phyloP scores from a whole-genome alignment of 1,140 invertebrate species.

The Drosophila rhopaloa region DNA sequence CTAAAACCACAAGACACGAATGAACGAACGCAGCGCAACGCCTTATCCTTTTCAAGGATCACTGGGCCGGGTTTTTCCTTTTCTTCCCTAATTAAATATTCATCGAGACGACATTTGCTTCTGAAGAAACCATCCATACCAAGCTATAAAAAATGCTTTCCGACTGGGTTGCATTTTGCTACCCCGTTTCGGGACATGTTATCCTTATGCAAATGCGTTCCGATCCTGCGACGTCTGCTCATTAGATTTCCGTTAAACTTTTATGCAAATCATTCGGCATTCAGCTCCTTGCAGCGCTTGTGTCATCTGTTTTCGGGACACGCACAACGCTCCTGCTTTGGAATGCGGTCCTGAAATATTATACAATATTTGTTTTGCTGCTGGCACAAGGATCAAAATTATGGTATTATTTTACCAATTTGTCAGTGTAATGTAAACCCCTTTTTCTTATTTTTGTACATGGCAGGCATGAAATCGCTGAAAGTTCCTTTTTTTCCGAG shows the following conservation, averaged over 20 bases:
- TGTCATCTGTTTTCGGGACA: constrained; percentile 66
- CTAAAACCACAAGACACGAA: constrained; percentile 59
- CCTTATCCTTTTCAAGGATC: constrained; percentile 58
- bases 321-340: constrained; percentile 5
- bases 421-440: constrained; percentile 75
- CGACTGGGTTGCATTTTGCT: constrained; percentile 47
- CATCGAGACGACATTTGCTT: constrained; percentile 75
- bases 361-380: constrained; percentile 77
- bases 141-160: constrained; percentile 44
- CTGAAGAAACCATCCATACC: constrained; percentile 22
- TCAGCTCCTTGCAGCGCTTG: constrained; percentile 21
- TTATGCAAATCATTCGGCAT: constrained; percentile 66
- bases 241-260: constrained; percentile 80
- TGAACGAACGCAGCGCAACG: constrained; percentile 25
- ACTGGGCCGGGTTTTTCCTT: constrained; percentile 37
- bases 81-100: constrained; percentile 74
- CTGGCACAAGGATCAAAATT: constrained; percentile 68
- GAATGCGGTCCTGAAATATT: constrained; percentile 58
- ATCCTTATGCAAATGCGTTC: constrained; percentile 49
- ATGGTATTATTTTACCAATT: constrained; percentile 79
- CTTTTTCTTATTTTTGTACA: constrained; percentile 31
- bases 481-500: constrained; percentile 34
- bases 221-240: constrained; percentile 41
- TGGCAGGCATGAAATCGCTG: constrained; percentile 65
- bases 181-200: constrained; percentile 49